Percentiles rank a stretch among this genome's conserved stretches.
phyloP scores from a whole-genome alignment of 2,797 vertebrate genomes.

The Sebastes cheni region DNA sequence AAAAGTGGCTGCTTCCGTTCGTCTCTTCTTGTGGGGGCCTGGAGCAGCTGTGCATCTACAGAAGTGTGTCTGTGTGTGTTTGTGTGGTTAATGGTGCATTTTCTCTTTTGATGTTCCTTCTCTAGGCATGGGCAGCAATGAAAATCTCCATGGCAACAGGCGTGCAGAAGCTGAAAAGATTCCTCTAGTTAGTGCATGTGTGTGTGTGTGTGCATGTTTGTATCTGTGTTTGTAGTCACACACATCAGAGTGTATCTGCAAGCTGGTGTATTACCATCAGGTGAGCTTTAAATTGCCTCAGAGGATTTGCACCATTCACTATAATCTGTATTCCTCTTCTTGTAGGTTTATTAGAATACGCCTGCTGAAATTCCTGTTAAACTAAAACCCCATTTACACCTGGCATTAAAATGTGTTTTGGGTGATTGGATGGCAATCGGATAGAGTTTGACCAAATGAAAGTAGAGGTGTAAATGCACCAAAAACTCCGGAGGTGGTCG shows the following conservation, averaged over 20 bases:
- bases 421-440: neutral
- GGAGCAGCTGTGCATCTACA: conserved; percentile 28
- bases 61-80: neutral
- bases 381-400: neutral
- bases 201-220: neutral
- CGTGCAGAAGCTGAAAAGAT: conserved; percentile 48
- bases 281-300: neutral
- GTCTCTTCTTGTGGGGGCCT: conserved; percentile 11
- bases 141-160: conserved; percentile 77
- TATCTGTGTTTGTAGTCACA: neutral
- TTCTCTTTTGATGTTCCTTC: conserved; percentile 66
- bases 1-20: conserved; percentile 17
- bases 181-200: neutral
- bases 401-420: neutral
- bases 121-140: conserved; percentile 50
- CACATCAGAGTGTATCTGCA: neutral
- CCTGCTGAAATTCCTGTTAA: neutral
- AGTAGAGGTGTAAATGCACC: neutral
- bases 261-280: neutral
- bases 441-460: neutral
- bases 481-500: neutral
- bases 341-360: neutral
- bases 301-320: neutral
- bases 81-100: conserved; percentile 49
- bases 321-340: neutral